A percentile compares a stretch with the other conserved stretches of the same genome.
These are phyloP conservation scores for Pseudonaja textilis DNA, from an alignment of 2,113 vertebrate species.

Conservation along the genomic window DNA sequence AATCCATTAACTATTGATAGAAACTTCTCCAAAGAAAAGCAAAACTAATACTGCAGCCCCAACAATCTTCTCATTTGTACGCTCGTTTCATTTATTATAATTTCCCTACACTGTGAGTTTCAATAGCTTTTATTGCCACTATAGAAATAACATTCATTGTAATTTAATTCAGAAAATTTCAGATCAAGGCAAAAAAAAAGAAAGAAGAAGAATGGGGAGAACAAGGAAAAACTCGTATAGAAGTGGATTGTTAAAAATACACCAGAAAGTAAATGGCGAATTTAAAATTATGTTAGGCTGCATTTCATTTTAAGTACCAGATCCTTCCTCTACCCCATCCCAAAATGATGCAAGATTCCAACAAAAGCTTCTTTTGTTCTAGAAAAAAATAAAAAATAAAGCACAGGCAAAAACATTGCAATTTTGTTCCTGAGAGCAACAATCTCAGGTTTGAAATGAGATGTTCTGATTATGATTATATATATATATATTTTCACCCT, in stretches of 20 bases:
- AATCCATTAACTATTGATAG: slow-evolving; percentile 24
- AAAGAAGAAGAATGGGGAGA: no score
- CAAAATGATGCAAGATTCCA: background rate
- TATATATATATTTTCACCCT: no score
- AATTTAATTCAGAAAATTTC: slow-evolving; percentile 38
- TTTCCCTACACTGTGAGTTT: background rate
- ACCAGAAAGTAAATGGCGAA: background rate
- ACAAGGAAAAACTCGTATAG: background rate
- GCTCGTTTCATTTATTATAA: slow-evolving; percentile 16
- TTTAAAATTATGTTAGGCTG: background rate
- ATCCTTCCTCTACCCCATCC: background rate
- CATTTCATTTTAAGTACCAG: slow-evolving; percentile 29
- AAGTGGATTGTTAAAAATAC: background rate
- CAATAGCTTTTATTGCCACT: background rate
- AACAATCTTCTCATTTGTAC: slow-evolving; percentile 1
- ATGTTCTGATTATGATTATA: background rate
- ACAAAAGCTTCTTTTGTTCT: background rate
- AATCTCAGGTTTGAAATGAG: background rate
- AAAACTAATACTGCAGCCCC: slow-evolving; percentile 13
- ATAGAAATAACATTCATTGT: slow-evolving; percentile 16
- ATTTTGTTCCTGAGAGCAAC: background rate
- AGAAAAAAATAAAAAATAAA: background rate
- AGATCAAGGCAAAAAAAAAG: background rate
- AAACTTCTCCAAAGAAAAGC: slow-evolving; percentile 30
- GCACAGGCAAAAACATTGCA: background rate